These are phyloP conservation scores for Clarias magur DNA, from an alignment of 2,113 vertebrate species.

Conservation along the genomic window DNA sequence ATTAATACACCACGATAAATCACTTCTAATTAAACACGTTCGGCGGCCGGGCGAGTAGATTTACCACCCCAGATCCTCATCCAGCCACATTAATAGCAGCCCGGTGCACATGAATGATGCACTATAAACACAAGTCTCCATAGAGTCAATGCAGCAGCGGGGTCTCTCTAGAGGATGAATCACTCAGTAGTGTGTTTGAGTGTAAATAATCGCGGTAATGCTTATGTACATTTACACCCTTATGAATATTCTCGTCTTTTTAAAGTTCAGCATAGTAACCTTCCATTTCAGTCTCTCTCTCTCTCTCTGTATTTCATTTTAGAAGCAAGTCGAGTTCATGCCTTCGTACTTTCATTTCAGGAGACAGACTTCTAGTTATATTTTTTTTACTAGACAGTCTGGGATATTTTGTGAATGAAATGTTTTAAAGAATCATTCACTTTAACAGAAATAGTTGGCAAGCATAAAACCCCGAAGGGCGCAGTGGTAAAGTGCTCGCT, in stretches of 20 bases:
- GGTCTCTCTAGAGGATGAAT: not conserved
- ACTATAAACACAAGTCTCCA: conserved; percentile 48
- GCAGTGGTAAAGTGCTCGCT: no score
- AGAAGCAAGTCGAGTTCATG: conserved; percentile 56
- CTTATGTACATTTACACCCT: conserved; percentile 17
- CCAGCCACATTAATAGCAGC: conserved; percentile 55
- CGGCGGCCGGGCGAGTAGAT: conserved; percentile 51
- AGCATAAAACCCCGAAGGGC: not conserved
- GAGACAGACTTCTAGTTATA: not conserved
- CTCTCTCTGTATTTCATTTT: conserved; percentile 34
- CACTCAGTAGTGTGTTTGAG: not conserved
- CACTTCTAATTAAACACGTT: conserved; percentile 61
- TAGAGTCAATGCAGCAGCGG: conserved; percentile 32
- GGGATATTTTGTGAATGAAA: not conserved
- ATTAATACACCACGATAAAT: conserved; percentile 59
- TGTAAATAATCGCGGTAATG: conserved; percentile 32
- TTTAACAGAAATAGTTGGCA: not conserved
- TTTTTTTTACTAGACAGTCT: not conserved
- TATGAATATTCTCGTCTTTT: conserved; percentile 16
- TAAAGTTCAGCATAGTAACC: conserved; percentile 34
- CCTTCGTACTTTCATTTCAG: conserved; percentile 59
- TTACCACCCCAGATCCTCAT: conserved; percentile 53
- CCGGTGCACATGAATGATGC: conserved; percentile 55
- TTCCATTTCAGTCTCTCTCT: conserved; percentile 48
- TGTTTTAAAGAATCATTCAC: not conserved